Evolutionary conservation across 2,888 invertebrate genomes (phyloP), one percentile per base, ranked within the genome.

Genomic region (Baccha elongata): DNA sequence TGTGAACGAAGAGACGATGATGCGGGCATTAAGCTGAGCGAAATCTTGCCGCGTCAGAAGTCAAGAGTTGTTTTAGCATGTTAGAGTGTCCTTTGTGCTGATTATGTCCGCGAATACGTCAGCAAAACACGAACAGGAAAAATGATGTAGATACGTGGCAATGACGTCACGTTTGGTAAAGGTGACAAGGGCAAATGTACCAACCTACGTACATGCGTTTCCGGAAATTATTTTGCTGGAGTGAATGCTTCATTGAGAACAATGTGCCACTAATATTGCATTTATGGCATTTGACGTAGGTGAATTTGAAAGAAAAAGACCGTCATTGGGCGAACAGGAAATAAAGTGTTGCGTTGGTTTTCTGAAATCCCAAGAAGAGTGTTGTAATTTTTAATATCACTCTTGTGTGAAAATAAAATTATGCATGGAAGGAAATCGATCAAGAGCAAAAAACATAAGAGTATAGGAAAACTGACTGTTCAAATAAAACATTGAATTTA

Each of bases 11-110:
- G 29, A 23, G 44, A 50, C 29, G 69, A n/a, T 8, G 23, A 52
- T 60, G 58, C 11, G 8, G n/a, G n/a, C n/a, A n/a, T n/a, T n/a
- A n/a, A n/a, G 64, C 50, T 67, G 52, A 74, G 67, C 73, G 73
- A 73, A 65, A 65, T 65, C 29, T 55, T 23, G 8, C 48, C 50
- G 46, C 48, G 23, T 65, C 37, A 69, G 32, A 62, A 35, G 46
- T 46, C 62, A 62, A 35, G 21, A 50, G 42, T 29, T 50, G 15
- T 26, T 26, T 40, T 42, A 13, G 3, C 2, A 3, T 40, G 13
- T 13, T 40, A 13, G 29, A 3, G 13, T 40, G 37, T 44, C 23
- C 11, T 48, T 21, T 50, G 8, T 58, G 6, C 29, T 26, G 21
- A 32, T 26, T 23, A 23, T 32, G 32, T 21, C 19, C 17, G 11